Percentiles rank a stretch among this genome's conserved stretches.
phyloP scores from a whole-genome alignment of 2,113 vertebrate genomes.

The Crotophaga sulcirostris region DNA sequence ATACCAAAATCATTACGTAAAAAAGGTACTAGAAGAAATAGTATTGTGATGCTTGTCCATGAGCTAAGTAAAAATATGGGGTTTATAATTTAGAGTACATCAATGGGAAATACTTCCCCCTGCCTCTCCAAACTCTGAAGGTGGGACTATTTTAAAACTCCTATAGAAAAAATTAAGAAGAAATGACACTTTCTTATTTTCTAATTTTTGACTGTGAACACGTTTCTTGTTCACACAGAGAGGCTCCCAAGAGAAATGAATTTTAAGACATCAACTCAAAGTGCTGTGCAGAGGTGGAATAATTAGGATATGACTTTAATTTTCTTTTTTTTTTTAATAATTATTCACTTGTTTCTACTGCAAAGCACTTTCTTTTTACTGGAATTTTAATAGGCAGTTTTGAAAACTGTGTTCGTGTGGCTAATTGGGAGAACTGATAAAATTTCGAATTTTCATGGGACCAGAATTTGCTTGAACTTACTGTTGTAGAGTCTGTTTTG shows the following conservation, averaged over 20 bases:
- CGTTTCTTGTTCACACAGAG: not conserved
- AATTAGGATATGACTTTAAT: not conserved
- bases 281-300: not conserved
- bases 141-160: not conserved
- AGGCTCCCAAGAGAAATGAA: not conserved
- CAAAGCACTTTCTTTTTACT: not conserved
- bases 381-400: not conserved
- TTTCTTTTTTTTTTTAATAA: not conserved
- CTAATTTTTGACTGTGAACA: not conserved
- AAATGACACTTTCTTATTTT: not conserved
- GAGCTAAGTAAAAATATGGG: not conserved
- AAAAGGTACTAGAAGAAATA: not conserved
- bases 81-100: not conserved
- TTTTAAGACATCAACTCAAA: not conserved
- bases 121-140: not conserved
- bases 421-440: not conserved
- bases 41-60: not conserved
- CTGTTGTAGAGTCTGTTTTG: not conserved
- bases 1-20: not conserved
- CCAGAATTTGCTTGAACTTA: not conserved
- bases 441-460: not conserved
- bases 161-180: not conserved
- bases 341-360: not conserved
- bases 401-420: not conserved
- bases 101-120: not conserved